These are phyloP conservation scores for Orchesellides sinensis DNA, from an alignment of 2,888 invertebrate species.

Conservation along the genomic window DNA sequence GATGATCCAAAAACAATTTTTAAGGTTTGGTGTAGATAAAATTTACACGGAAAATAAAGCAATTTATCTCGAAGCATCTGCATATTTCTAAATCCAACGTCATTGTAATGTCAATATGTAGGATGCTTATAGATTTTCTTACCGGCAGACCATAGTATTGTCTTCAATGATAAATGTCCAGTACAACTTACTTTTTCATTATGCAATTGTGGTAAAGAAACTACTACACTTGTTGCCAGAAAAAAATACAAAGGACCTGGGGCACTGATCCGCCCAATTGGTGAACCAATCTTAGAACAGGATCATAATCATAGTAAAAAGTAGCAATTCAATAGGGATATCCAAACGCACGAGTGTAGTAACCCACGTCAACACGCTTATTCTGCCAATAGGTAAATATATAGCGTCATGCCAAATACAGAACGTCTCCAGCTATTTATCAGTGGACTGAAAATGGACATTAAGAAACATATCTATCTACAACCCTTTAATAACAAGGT, in stretches of 20 bases:
- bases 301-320: conserved; percentile 10
- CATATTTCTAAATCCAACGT: neutral
- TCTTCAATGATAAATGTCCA: neutral
- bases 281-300: conserved; percentile 42
- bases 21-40: no score
- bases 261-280: conserved; percentile 24
- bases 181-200: neutral
- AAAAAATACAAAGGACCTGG: conserved; percentile 17
- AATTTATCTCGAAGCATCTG: neutral
- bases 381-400: neutral
- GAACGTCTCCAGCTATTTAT: neutral
- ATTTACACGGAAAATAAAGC: no score
- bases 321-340: neutral
- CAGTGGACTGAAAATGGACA: neutral
- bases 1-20: no score
- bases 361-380: neutral
- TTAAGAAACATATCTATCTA: neutral
- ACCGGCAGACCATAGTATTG: neutral
- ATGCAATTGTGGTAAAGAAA: neutral
- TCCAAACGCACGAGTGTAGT: neutral
- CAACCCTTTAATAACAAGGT: neutral
- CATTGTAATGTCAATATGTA: no score
- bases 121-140: neutral
- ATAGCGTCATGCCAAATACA: neutral
- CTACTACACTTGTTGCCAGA: neutral